Conservation (phyloP, 2,113 vertebrate species). For the Dinomys branickii region DNA sequence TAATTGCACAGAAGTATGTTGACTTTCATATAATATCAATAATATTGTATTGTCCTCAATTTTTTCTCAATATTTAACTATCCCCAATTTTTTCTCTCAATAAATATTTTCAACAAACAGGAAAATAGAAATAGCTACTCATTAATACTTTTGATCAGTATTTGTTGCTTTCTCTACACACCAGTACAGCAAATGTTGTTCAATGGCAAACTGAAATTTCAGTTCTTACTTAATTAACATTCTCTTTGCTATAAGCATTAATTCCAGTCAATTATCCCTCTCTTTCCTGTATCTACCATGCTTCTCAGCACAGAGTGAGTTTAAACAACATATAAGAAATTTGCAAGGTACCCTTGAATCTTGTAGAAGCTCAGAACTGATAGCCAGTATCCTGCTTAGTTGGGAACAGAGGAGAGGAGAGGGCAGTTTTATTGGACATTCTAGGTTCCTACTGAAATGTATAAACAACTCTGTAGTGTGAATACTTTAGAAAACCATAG, state of each 20-base stretch:
- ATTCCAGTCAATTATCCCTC: not conserved
- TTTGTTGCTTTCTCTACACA: not conserved
- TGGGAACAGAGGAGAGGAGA: not conserved
- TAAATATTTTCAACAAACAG: slow-evolving; percentile 13
- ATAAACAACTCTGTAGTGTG: not conserved
- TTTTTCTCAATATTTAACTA: not conserved
- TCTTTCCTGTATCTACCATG: not conserved
- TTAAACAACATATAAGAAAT: not conserved
- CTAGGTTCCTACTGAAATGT: not conserved
- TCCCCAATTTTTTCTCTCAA: not conserved
- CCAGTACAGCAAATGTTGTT: not conserved
- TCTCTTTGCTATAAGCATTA: not conserved
- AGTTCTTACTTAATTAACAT: not conserved
- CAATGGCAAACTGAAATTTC: not conserved
- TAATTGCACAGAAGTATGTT: not conserved
- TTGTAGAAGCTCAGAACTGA: not conserved
- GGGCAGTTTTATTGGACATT: not conserved
- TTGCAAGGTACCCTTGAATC: not conserved
- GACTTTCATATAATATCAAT: not conserved
- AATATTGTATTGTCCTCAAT: not conserved
- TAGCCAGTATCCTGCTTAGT: not conserved
- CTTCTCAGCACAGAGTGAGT: not conserved
- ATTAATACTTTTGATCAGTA: not conserved
- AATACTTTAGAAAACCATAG: not conserved
- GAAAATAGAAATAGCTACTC: not conserved